A percentile compares a stretch with the other conserved stretches of the same genome.
Conservation (phyloP, 2,888 invertebrate species). For the Phyllotreta striolata region DNA sequence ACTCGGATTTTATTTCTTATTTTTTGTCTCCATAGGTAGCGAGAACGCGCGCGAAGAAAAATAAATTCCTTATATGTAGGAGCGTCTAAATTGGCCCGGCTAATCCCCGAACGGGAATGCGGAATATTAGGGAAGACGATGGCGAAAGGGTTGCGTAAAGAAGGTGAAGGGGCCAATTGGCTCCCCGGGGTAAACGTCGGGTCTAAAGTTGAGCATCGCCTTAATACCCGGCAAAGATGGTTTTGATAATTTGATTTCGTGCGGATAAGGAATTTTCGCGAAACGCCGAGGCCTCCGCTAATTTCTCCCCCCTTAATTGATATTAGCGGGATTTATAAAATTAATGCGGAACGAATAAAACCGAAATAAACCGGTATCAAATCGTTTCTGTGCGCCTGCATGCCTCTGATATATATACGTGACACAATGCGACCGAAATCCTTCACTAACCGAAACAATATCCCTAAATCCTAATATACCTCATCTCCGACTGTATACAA, state of each 20-base stretch:
- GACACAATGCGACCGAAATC: constrained; percentile 19
- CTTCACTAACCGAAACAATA: constrained; percentile 20
- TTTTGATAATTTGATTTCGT: constrained; percentile 29
- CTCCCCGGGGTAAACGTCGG: neutral
- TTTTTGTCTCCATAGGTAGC: neutral
- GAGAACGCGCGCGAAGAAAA: neutral
- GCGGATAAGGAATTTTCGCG: constrained; percentile 19
- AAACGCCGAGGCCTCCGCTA: neutral
- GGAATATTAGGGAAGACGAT: constrained; percentile 1
- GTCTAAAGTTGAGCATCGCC: constrained; percentile 5
- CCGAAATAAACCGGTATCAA: neutral
- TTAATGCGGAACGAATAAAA: constrained; percentile 1
- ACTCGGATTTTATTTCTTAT: constrained; percentile 17
- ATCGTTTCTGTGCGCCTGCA: neutral
- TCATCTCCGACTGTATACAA: constrained; percentile 18
- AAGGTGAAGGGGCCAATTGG: constrained; percentile 11
- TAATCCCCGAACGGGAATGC: constrained; percentile 10
- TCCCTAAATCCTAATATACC: constrained; percentile 18
- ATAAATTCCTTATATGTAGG: too few species aligned
- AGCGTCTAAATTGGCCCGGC: too few species aligned
- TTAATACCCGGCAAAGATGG: constrained; percentile 12
- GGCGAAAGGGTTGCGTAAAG: constrained; percentile 27
- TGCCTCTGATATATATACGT: constrained; percentile 13
- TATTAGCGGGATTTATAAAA: constrained; percentile 15
- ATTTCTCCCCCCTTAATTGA: constrained; percentile 12